These are phyloP conservation scores for Phymorhynchus buccinoides DNA, from an alignment of 1,140 invertebrate genomes.

Conservation along the genomic window DNA sequence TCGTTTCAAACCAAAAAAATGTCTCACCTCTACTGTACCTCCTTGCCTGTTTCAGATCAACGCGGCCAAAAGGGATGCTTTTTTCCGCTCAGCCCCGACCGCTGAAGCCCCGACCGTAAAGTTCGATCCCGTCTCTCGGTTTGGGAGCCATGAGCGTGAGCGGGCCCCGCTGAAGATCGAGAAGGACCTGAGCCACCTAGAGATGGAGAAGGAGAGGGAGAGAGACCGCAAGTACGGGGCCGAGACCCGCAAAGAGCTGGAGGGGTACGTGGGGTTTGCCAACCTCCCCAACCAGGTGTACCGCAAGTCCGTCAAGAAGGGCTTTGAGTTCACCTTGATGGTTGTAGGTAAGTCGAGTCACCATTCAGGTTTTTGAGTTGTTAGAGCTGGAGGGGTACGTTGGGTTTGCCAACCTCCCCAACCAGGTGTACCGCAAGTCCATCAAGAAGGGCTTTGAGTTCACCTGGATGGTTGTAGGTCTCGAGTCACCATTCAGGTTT, in stretches of 20 bases:
- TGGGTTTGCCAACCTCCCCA: conserved; percentile 97
- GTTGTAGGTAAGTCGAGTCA: conserved; percentile 88
- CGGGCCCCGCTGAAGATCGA: conserved; percentile 46
- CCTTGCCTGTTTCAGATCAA: conserved; percentile 61
- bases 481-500: no score
- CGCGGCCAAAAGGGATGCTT: conserved; percentile 69
- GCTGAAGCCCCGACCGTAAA: conserved; percentile 62
- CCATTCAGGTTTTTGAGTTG: no score
- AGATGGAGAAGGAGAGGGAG: conserved; percentile 60
- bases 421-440: conserved; percentile 98
- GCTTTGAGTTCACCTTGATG: conserved; percentile 99
- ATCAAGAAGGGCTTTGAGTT: conserved; percentile 99
- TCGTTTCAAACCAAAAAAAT: no score
- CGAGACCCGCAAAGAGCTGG: conserved; percentile 71
- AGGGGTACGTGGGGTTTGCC: conserved; percentile 76
- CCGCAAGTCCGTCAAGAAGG: conserved; percentile 95
- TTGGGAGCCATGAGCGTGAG: conserved; percentile 58
- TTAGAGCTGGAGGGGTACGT: conserved; percentile 81
- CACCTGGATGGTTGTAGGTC: conserved; percentile 99
- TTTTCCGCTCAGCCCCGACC: conserved; percentile 59
- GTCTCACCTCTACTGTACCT: not conserved
- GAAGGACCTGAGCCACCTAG: conserved; percentile 23
- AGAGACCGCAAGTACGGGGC: conserved; percentile 61
- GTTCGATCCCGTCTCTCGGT: conserved; percentile 65
- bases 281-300: conserved; percentile 76